Base-by-base conservation (phyloP, 2,888 invertebrate species). In the Mechanitis mazaeus region DNA sequence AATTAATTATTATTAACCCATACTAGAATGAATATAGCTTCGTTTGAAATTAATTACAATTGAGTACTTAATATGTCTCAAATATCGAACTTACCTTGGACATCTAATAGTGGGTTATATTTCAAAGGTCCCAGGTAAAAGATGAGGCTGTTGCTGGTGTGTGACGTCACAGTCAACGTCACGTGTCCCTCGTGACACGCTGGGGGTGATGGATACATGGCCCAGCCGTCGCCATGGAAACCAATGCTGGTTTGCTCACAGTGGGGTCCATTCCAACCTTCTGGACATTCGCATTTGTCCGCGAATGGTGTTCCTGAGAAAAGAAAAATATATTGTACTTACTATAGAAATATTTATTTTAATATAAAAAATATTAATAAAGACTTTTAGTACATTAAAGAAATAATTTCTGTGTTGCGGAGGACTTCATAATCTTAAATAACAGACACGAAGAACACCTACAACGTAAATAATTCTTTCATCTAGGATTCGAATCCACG, bases 181-280 rank as follows among this genome's bases (percentile, higher is more conserved):
- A 98, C 93, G 70, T 93, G 93, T 0, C 96, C 95, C 61, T 95
- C 94, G 68, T 95, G 94, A 81, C 98, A 98, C 4, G 96, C 94
- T 45, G 96, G 94, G 45, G 97, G 93, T 0, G 97, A 93, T 0
- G 95, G 94, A 89, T 97, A 98, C 92, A 98, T 94, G 0, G 98
- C 98, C 93, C 95, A 98, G 9, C 98, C 97, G 71, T 94, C 93
- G n/a, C 97, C 96, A 66, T 92, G 92, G 88, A 98, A 98, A 31
- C 96, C 95, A 68, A 98, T 94, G 0, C 94, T 94, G 0, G 96
- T 94, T 66, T 95, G 93, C 84, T 99, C 98, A 83, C 99, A 99
- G 63, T 95, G 93, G 0, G 97, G 96, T 0, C 99, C 99, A 4
- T 94, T 93, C 59, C 93, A 92, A 0, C 95, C 95, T 59, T 93